A percentile compares a stretch with the other conserved stretches of the same genome.
These are phyloP conservation scores for Falco peregrinus DNA, from an alignment of 2,797 vertebrate genomes.

Conservation along the genomic window DNA sequence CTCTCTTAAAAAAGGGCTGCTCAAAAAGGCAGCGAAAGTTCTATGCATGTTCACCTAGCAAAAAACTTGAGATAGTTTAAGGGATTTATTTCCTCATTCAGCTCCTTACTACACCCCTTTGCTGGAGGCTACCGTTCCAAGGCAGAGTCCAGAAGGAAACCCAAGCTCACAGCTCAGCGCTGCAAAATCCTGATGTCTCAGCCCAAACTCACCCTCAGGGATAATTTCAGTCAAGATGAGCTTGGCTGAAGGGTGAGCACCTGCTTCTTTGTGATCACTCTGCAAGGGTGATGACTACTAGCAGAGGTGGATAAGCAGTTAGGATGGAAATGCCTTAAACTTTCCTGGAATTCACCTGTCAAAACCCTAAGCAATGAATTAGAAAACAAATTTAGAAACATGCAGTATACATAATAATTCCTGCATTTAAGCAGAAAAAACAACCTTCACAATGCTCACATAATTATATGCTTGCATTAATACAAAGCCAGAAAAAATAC, in stretches of 20 bases:
- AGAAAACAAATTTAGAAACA: neutral
- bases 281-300: neutral
- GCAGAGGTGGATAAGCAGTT: neutral
- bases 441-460: conserved; percentile 6
- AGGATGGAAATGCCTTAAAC: neutral
- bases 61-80: neutral
- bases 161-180: neutral
- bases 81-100: neutral
- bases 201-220: neutral
- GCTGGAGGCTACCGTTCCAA: neutral
- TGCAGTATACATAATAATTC: neutral
- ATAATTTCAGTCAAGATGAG: neutral
- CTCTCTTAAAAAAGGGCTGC: neutral
- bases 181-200: neutral
- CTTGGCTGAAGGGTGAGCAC: neutral
- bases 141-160: neutral
- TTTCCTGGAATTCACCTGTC: neutral
- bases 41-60: neutral
- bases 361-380: neutral
- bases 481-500: neutral
- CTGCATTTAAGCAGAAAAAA: neutral
- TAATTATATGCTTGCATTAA: neutral
- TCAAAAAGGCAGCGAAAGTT: neutral
- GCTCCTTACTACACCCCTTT: neutral
- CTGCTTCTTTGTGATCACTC: neutral